Conservation (phyloP, 2,888 invertebrate species). For the Pterobdella sp. region DNA sequence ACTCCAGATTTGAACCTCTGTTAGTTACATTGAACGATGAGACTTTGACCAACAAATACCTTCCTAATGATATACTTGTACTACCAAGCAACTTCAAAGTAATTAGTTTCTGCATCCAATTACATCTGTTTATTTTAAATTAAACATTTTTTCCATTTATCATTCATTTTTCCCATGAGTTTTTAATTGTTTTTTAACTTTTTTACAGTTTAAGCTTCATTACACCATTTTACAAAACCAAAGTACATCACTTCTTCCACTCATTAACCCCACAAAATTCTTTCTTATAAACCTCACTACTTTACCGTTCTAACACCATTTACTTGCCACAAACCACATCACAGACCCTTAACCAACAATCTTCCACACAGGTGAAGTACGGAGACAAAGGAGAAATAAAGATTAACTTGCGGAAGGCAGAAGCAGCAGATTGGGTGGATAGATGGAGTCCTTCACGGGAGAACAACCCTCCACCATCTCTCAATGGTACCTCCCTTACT, state of each 20-base stretch:
- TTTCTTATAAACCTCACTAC: no score
- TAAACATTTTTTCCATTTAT: background rate
- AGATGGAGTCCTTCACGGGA: constrained; percentile 12
- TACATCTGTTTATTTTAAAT: background rate
- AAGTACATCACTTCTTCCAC: no score
- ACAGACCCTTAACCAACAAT: no score
- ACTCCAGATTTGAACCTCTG: constrained; percentile 6
- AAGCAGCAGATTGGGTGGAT: background rate
- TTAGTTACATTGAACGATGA: background rate
- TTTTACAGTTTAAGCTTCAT: background rate
- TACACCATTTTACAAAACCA: no score
- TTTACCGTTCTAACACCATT: no score
- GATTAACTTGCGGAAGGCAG: constrained; percentile 3
- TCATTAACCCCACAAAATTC: no score
- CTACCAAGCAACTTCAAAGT: background rate
- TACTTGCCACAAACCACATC: no score
- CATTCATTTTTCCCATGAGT: no score
- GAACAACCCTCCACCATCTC: background rate
- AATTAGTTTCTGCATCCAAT: background rate
- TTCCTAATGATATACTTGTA: background rate
- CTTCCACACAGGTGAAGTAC: constrained; percentile 4
- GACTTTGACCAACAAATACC: background rate
- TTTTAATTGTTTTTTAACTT: background rate
- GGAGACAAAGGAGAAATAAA: constrained; percentile 17
- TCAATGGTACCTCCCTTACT: background rate